These are phyloP conservation scores for Pasiphila rectangulata DNA, from an alignment of 2,888 invertebrate genomes.

Conservation along the genomic window DNA sequence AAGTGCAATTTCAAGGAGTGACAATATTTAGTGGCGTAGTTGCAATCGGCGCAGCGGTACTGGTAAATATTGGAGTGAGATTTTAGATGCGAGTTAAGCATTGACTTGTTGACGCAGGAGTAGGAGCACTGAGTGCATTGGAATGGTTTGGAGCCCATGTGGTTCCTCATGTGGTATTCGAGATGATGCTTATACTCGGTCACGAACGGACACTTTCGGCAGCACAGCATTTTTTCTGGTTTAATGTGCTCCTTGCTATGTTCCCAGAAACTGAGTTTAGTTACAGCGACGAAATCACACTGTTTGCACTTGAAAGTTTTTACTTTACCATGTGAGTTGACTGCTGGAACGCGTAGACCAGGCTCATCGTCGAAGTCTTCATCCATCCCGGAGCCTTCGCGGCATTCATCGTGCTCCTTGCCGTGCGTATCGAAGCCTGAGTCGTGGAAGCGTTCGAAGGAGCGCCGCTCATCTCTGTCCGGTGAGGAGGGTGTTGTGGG, in stretches of 20 bases:
- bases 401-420: slow-evolving; percentile 66
- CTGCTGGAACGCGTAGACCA: slow-evolving; percentile 82
- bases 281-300: slow-evolving; percentile 90
- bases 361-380: slow-evolving; percentile 81
- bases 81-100: slow-evolving; percentile 99
- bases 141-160: slow-evolving; percentile 96
- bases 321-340: slow-evolving; percentile 89
- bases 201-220: slow-evolving; percentile 96
- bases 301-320: slow-evolving; percentile 96
- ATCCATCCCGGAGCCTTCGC: slow-evolving; percentile 72
- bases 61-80: slow-evolving; percentile 96
- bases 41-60: slow-evolving; percentile 95
- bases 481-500: slow-evolving; percentile 62
- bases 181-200: slow-evolving; percentile 99
- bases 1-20: slow-evolving; percentile 98
- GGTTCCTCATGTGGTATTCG: slow-evolving; percentile 97
- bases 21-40: slow-evolving; percentile 98
- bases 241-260: slow-evolving; percentile 96
- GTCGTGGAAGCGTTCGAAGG: slow-evolving; percentile 70
- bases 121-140: slow-evolving; percentile 94
- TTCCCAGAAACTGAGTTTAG: slow-evolving; percentile 96
- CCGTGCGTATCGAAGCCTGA: slow-evolving; percentile 73
- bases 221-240: slow-evolving; percentile 93
- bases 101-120: slow-evolving; percentile 98
- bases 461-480: slow-evolving; percentile 56